Conservation (phyloP, 2,797 vertebrate species). For the Phrynocephalus guinanensis region DNA sequence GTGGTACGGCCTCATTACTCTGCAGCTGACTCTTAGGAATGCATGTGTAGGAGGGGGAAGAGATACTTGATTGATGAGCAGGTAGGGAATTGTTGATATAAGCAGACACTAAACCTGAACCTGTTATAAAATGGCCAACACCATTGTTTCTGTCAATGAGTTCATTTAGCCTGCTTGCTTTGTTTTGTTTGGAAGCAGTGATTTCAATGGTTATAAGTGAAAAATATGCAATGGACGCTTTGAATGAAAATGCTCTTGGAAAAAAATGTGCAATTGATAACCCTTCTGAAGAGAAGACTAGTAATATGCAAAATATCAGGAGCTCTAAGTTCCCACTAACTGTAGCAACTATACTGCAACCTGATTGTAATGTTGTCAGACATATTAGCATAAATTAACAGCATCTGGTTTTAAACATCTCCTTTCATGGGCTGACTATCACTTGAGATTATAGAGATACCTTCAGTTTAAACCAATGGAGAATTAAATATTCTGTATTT, state of each 20-base stretch:
- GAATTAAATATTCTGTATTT: neutral
- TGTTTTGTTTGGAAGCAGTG: constrained; percentile 9
- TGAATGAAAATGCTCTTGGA: constrained; percentile 25
- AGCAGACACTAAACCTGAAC: constrained; percentile 17
- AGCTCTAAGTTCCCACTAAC: constrained; percentile 45
- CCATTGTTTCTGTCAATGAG: constrained; percentile 24
- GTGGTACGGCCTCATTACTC: neutral
- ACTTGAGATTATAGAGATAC: neutral
- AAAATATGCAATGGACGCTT: constrained; percentile 45
- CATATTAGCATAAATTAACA: neutral
- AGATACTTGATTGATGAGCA: neutral
- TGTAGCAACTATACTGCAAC: constrained; percentile 8
- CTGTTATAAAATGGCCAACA: neutral
- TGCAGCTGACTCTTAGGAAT: neutral
- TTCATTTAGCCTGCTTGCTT: constrained; percentile 43
- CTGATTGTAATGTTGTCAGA: neutral
- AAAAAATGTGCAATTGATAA: constrained; percentile 45
- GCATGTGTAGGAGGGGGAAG: no score
- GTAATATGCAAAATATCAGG: constrained; percentile 39
- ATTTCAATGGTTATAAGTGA: constrained; percentile 43
- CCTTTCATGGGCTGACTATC: neutral
- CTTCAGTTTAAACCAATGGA: neutral
- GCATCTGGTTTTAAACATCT: constrained; percentile 1
- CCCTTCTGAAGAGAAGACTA: constrained; percentile 42
- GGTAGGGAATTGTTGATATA: neutral